A percentile compares a stretch with the other conserved stretches of the same genome.
Conservation (phyloP, 2,888 invertebrate genomes). For the Pyrrhosoma nymphula region DNA sequence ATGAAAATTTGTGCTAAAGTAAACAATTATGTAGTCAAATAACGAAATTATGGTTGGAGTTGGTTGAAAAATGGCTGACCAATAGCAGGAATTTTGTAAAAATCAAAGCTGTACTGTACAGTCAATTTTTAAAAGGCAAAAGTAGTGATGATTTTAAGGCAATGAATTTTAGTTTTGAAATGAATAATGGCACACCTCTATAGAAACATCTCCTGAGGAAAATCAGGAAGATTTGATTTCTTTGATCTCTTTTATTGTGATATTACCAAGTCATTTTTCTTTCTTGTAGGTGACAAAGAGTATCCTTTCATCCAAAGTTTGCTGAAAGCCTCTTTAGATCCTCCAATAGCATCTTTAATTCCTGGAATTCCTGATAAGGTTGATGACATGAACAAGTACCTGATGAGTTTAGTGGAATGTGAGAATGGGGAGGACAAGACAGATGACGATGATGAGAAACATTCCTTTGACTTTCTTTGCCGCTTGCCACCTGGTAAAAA, state of each 20-base stretch:
- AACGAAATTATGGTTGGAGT: no score
- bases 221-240: no score
- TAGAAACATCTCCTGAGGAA: no score
- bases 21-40: no score
- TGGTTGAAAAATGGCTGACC: no score
- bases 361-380: constrained; percentile 62
- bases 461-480: constrained; percentile 61
- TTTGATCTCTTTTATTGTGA: background rate
- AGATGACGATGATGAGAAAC: constrained; percentile 38
- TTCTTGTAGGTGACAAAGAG: constrained; percentile 68
- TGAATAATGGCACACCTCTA: no score
- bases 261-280: background rate
- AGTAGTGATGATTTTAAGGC: no score
- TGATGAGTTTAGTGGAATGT: constrained; percentile 56
- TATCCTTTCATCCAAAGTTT: constrained; percentile 72
- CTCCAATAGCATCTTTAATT: constrained; percentile 69
- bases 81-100: no score
- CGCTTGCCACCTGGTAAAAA: constrained; percentile 40
- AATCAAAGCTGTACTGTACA: no score
- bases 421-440: background rate
- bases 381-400: constrained; percentile 60
- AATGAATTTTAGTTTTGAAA: no score
- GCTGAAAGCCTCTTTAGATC: constrained; percentile 69
- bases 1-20: no score
- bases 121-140: no score